A percentile compares a stretch with the other conserved stretches of the same genome.
Evolutionary conservation across 2,888 invertebrate genomes (phyloP).

Genomic region (Oeneis ivallda): DNA sequence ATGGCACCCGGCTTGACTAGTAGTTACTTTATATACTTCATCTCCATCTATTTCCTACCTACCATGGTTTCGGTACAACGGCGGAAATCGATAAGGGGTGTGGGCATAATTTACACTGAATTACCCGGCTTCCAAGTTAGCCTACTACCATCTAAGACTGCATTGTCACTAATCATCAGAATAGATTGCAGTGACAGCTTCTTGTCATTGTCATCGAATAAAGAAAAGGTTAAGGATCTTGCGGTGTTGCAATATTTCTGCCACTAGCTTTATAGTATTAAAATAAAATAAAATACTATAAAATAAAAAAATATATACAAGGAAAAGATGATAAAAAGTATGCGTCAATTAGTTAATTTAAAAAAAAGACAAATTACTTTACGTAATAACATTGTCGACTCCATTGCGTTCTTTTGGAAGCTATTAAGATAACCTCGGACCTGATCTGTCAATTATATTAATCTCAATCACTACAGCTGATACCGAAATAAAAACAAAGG

Average conservation of each 20-base stretch:
- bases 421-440: slow-evolving; percentile 16
- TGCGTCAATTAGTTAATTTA: not conserved
- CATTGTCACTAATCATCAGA: too few species aligned
- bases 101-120: too few species aligned
- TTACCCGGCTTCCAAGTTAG: too few species aligned
- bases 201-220: too few species aligned
- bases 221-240: not conserved
- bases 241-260: not conserved
- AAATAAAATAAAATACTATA: not conserved
- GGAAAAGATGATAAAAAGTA: not conserved
- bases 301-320: slow-evolving; percentile 1
- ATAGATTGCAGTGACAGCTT: too few species aligned
- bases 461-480: slow-evolving; percentile 6
- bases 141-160: too few species aligned
- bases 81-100: too few species aligned
- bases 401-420: not conserved
- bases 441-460: slow-evolving; percentile 15
- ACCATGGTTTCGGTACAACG: too few species aligned
- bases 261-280: not conserved
- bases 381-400: slow-evolving; percentile 2
- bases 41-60: too few species aligned
- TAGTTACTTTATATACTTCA: too few species aligned
- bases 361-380: slow-evolving; percentile 18
- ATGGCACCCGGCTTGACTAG: too few species aligned
- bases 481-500: not conserved